These are phyloP conservation scores for Oreonectes daqikongensis DNA, from an alignment of 2,797 vertebrate genomes.

Conservation along the genomic window DNA sequence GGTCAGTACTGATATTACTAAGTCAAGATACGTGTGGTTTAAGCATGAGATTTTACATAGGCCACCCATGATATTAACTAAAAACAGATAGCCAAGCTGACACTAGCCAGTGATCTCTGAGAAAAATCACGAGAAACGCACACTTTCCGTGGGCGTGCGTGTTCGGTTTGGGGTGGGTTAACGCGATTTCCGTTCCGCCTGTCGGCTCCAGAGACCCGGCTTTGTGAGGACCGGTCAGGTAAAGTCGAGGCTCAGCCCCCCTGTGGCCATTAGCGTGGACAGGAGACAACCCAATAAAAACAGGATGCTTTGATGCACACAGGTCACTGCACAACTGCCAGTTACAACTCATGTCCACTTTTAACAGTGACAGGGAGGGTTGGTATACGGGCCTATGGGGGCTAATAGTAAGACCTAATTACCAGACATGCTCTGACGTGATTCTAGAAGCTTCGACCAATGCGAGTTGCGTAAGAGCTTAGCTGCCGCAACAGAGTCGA, in stretches of 20 bases:
- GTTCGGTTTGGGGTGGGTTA: constrained; percentile 75
- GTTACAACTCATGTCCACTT: constrained; percentile 74
- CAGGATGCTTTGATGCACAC: constrained; percentile 76
- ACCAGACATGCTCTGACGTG: constrained; percentile 64
- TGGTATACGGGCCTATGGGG: constrained; percentile 12
- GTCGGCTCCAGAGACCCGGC: constrained; percentile 77
- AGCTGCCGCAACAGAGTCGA: constrained; percentile 45
- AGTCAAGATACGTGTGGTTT: constrained; percentile 56
- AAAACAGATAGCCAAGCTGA: constrained; percentile 77
- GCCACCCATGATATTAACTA: constrained; percentile 65
- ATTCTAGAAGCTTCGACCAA: constrained; percentile 58
- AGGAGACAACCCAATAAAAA: constrained; percentile 81
- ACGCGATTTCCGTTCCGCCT: constrained; percentile 82
- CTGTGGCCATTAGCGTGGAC: constrained; percentile 82
- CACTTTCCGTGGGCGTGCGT: constrained; percentile 59
- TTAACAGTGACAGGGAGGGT: constrained; percentile 63
- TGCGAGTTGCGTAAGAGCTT: constrained; percentile 33
- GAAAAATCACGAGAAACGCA: constrained; percentile 62
- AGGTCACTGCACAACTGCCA: constrained; percentile 83
- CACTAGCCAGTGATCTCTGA: constrained; percentile 74
- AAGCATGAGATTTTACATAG: constrained; percentile 59
- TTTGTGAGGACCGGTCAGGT: constrained; percentile 81
- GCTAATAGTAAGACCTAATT: constrained; percentile 70
- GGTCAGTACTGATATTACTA: constrained; percentile 31
- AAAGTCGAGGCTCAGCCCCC: constrained; percentile 75